Conservation (phyloP, 2,113 vertebrate genomes). For the Cryptotis parvus region DNA sequence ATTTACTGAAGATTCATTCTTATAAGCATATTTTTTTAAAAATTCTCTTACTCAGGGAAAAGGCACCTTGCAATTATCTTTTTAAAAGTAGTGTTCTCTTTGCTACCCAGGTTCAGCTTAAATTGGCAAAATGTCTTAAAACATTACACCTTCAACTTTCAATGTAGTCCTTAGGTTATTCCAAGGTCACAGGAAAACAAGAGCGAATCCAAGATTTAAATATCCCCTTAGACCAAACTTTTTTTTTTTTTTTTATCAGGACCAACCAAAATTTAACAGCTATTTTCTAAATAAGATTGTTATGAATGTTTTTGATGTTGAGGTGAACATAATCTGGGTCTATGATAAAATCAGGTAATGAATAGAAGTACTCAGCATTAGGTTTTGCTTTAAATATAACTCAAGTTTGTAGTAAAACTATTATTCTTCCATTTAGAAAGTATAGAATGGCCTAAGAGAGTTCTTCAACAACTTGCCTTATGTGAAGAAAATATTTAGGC, state of each 20-base stretch:
- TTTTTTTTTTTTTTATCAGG: background rate
- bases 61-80: background rate
- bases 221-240: background rate
- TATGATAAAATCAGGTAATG: background rate
- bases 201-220: background rate
- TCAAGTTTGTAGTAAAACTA: constrained; percentile 21
- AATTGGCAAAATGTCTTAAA: background rate
- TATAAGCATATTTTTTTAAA: background rate
- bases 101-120: background rate
- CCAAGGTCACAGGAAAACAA: background rate
- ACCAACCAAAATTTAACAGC: background rate
- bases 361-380: background rate
- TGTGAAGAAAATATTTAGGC: background rate
- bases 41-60: constrained; percentile 15
- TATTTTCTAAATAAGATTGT: background rate
- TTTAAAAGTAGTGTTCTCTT: background rate
- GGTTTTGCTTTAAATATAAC: background rate
- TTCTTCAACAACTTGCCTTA: constrained; percentile 18
- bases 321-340: background rate
- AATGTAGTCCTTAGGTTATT: background rate
- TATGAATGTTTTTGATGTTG: background rate
- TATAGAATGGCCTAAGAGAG: background rate
- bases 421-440: background rate
- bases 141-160: background rate
- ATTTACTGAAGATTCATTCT: background rate